phyloP scores from a whole-genome alignment of 1,140 invertebrate species.

The Leptopilina clavipes region DNA sequence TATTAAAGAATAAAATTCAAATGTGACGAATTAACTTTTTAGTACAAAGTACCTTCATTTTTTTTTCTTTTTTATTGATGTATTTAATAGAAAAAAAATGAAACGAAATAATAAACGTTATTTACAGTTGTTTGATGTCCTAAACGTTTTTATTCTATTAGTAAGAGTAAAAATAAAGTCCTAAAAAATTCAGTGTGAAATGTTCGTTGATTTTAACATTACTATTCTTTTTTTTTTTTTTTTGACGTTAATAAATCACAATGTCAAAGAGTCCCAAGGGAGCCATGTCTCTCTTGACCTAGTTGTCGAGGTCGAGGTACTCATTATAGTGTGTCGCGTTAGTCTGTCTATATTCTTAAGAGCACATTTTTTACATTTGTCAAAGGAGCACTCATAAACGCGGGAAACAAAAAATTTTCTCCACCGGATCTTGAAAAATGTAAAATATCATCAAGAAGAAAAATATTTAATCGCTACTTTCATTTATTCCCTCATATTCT shows the following conservation, averaged over 20 bases:
- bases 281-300: conserved; percentile 62
- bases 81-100: too few species aligned
- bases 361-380: conserved; percentile 60
- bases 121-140: too few species aligned
- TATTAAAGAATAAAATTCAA: too few species aligned
- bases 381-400: conserved; percentile 17
- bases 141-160: too few species aligned
- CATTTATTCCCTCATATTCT: neutral
- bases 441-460: neutral
- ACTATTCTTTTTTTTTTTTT: neutral
- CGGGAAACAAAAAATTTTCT: conserved; percentile 21
- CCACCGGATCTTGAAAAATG: neutral
- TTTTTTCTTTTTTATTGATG: too few species aligned
- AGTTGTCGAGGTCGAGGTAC: conserved; percentile 66
- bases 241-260: conserved; percentile 12
- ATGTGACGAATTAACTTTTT: too few species aligned
- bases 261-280: conserved; percentile 17
- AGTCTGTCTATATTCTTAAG: conserved; percentile 50
- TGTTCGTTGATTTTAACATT: neutral
- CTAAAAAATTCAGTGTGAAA: neutral
- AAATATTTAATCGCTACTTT: neutral
- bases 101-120: too few species aligned
- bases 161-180: neutral
- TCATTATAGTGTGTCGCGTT: conserved; percentile 67
- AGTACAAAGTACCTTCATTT: too few species aligned